Percentiles rank a stretch among this genome's conserved stretches.
Conservation (phyloP, 2,113 vertebrate genomes). For the Andinoacara biseriatus region DNA sequence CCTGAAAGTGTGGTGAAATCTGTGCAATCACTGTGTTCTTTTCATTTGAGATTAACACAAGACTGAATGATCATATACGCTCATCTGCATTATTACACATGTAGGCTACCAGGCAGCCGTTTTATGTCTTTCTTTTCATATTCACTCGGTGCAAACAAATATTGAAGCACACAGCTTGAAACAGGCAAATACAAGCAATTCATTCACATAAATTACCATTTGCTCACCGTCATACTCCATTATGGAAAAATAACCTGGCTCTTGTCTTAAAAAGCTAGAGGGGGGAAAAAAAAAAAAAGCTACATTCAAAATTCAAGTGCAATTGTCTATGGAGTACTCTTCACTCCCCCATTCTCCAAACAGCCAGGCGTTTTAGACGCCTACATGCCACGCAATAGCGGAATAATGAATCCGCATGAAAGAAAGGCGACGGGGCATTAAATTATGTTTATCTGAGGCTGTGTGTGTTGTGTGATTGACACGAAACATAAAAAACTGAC, state of each 20-base stretch:
- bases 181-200: conserved; percentile 31
- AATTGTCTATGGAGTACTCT: conserved; percentile 71
- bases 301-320: conserved; percentile 73
- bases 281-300: background rate
- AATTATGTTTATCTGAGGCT: conserved; percentile 67
- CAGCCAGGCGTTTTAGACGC: conserved; percentile 68
- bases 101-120: background rate
- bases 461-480: conserved; percentile 54
- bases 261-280: conserved; percentile 59
- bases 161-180: conserved; percentile 25
- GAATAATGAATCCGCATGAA: conserved; percentile 70
- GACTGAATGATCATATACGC: background rate
- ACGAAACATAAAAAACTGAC: conserved; percentile 55
- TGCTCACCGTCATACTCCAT: conserved; percentile 36
- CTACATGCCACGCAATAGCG: conserved; percentile 63
- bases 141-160: conserved; percentile 7
- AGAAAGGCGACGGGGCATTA: conserved; percentile 68
- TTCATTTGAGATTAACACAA: background rate
- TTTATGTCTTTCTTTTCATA: background rate
- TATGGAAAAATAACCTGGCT: conserved; percentile 63
- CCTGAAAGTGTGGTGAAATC: background rate
- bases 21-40: background rate
- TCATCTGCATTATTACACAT: background rate
- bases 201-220: conserved; percentile 67
- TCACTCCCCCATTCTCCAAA: conserved; percentile 70